phyloP scores from a whole-genome alignment of 2,797 vertebrate genomes.

The Meriones psammophilus region DNA sequence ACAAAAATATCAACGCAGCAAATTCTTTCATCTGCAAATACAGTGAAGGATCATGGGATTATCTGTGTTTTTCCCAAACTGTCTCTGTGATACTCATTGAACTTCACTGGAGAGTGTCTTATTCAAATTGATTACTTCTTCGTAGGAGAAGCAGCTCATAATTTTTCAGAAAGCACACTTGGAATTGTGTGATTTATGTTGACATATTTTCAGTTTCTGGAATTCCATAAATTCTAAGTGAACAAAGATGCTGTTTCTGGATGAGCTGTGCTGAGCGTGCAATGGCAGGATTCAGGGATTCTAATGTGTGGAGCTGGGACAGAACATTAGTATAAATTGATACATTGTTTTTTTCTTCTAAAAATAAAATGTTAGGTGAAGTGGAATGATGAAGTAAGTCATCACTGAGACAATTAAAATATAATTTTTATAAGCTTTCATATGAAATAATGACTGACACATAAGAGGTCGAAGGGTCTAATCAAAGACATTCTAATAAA shows the following conservation, averaged over 20 bases:
- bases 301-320: neutral
- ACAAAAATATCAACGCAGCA: rapidly evolving
- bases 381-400: neutral
- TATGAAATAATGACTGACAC: neutral
- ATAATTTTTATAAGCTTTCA: neutral
- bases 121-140: constrained; percentile 11
- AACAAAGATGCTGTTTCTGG: neutral
- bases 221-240: constrained; percentile 20
- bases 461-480: neutral
- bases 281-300: neutral
- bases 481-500: neutral
- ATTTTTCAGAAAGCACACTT: neutral
- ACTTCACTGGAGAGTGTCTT: neutral
- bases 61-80: neutral
- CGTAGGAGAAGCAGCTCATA: neutral
- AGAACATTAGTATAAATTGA: neutral
- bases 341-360: neutral
- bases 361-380: neutral
- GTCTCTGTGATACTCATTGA: neutral
- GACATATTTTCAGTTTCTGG: constrained; percentile 28
- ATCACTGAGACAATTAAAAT: neutral
- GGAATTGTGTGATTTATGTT: neutral
- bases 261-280: neutral
- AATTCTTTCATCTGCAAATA: neutral
- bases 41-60: constrained; percentile 27